Evolutionary conservation across 1,140 invertebrate genomes (phyloP).

Genomic region (Eueides isabella): DNA sequence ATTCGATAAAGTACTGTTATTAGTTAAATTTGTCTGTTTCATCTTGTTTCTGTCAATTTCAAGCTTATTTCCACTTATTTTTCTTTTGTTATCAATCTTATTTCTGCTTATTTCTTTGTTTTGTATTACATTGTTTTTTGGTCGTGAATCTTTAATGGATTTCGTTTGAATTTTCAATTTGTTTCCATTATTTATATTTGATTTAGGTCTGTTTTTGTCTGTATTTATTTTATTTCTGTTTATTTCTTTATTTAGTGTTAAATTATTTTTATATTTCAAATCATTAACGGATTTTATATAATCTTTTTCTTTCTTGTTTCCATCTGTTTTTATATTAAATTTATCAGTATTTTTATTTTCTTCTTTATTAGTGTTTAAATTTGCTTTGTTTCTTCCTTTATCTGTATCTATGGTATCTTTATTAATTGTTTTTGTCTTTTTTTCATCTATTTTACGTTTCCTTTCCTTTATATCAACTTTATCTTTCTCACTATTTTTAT

Average conservation of each 20-base stretch:
- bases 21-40: background rate
- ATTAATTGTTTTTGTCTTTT: background rate
- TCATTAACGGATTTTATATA: too few species aligned
- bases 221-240: background rate
- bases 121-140: conserved; percentile 6
- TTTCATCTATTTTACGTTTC: background rate
- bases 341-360: background rate
- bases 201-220: background rate
- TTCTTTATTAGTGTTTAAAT: background rate
- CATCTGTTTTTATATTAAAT: background rate
- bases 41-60: background rate
- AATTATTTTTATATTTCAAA: background rate
- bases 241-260: background rate
- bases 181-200: conserved; percentile 3
- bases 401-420: background rate
- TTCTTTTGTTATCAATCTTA: conserved; percentile 34
- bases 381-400: background rate
- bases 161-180: conserved; percentile 16
- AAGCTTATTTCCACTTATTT: conserved; percentile 38
- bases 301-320: background rate
- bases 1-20: background rate
- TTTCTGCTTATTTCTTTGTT: conserved; percentile 31
- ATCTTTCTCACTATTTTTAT: background rate
- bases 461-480: background rate
- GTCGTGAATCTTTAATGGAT: conserved; percentile 16